Evolutionary conservation across 2,888 invertebrate genomes (phyloP).

Genomic region (Calameuta filiformis): DNA sequence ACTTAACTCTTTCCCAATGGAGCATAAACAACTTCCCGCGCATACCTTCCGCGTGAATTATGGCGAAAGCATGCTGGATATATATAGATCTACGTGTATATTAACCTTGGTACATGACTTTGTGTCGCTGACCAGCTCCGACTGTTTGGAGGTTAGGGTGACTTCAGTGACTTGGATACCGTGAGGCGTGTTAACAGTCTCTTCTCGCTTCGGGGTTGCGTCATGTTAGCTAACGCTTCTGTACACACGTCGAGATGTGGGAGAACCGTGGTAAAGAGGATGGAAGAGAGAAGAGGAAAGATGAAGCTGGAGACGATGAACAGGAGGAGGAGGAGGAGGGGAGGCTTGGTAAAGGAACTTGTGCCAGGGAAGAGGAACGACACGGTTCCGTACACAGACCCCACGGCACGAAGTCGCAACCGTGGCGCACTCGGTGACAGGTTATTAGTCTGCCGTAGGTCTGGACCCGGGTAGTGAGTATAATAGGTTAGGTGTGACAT

Average conservation of each 20-base stretch:
- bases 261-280: background rate
- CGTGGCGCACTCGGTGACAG: constrained; percentile 43
- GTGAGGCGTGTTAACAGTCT: background rate
- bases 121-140: background rate
- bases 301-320: background rate
- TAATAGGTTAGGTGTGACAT: constrained; percentile 60
- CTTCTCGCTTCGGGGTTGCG: background rate
- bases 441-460: constrained; percentile 59
- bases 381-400: background rate
- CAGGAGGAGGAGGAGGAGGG: background rate
- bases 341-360: background rate
- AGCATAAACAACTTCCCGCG: background rate
- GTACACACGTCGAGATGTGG: background rate
- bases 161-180: background rate
- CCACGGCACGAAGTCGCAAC: constrained; percentile 29
- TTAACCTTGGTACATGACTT: background rate
- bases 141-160: background rate
- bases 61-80: background rate
- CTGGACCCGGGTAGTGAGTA: constrained; percentile 51
- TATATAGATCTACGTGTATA: background rate
- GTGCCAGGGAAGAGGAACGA: background rate
- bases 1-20: background rate
- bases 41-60: background rate
- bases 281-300: background rate
- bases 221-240: background rate